Evolutionary conservation across 2,113 vertebrate genomes (phyloP).

Genomic region (Condylura cristata): DNA sequence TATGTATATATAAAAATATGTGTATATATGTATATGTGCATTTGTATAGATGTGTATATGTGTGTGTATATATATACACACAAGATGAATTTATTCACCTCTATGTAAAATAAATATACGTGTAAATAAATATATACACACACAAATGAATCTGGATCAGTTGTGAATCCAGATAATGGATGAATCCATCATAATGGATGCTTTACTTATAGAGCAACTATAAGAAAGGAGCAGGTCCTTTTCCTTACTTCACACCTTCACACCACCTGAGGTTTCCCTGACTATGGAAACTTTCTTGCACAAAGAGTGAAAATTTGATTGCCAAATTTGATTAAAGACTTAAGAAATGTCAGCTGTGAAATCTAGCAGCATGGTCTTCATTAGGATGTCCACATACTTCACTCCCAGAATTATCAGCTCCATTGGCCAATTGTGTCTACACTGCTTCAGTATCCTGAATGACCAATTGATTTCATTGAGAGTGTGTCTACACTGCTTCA

Average conservation of each 20-base stretch:
- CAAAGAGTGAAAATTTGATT: background rate
- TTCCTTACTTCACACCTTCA: background rate
- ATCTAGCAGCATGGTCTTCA: background rate
- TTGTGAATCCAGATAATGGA: too few species aligned
- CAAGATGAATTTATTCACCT: too few species aligned
- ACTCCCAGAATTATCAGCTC: background rate
- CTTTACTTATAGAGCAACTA: background rate
- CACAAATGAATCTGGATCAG: background rate
- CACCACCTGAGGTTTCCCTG: background rate
- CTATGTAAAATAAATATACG: too few species aligned
- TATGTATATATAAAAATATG: too few species aligned
- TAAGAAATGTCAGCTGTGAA: slow-evolving; percentile 17
- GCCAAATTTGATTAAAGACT: slow-evolving; percentile 10
- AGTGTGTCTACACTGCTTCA: background rate
- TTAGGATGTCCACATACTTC: background rate
- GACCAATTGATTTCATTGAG: background rate
- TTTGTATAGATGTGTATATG: too few species aligned
- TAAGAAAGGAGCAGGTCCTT: background rate
- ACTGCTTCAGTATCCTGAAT: background rate
- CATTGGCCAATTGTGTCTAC: background rate
- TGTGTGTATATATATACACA: background rate
- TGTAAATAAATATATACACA: too few species aligned
- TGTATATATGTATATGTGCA: too few species aligned
- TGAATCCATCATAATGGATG: background rate
- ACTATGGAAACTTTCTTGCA: background rate